Base-by-base conservation (phyloP, 2,888 invertebrate species). In the Chorisops tibialis region DNA sequence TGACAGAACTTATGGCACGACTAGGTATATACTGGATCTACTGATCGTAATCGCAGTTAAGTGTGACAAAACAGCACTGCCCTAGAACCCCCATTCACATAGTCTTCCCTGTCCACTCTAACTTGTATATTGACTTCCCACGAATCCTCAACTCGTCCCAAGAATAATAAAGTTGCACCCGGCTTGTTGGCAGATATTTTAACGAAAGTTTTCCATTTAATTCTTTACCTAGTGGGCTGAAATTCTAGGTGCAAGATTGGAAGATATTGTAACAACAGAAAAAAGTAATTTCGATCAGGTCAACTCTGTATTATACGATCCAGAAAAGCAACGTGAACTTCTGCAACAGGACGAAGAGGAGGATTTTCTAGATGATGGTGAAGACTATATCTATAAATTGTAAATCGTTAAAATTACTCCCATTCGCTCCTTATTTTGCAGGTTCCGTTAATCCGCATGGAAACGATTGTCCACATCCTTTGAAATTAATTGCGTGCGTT, bases 361-460 rank as follows among this genome's bases (percentile, higher is more conserved):
- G 79, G 97, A 99, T 77, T 99, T 96, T 74, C 81, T 99, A 18
- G 98, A 99, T 77, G 97, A 96, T 85, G 90, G 92, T 90, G 61
- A 37, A 21, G 74, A 41, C 47, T 9, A 18, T 47, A 16, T 61
- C 16, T 21, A 30, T 45, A 45, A 16, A 6, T 14, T 63, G 41
- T 5, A 41, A 41, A 41, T 11, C n/a, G 3, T 41, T 63, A 30
- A 72, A 45, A 30, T 56, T 14, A 24, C 12, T 35, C 35, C 43
- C 59, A 35, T 37, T 22, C 51, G 18, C 22, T n/a, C n/a, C 12
- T 30, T 19, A n/a, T 11, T 39, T 50, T 35, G 70, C 71, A 74
- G 79, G 82, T 0, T 82, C 81, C 4, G 82, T 83, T 5, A 80
- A 82, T 72, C 81, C 83, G 0, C 79, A 83, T 62, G 95, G 94